phyloP scores from a whole-genome alignment of 1,140 invertebrate genomes.

The Drosophila mauritiana region DNA sequence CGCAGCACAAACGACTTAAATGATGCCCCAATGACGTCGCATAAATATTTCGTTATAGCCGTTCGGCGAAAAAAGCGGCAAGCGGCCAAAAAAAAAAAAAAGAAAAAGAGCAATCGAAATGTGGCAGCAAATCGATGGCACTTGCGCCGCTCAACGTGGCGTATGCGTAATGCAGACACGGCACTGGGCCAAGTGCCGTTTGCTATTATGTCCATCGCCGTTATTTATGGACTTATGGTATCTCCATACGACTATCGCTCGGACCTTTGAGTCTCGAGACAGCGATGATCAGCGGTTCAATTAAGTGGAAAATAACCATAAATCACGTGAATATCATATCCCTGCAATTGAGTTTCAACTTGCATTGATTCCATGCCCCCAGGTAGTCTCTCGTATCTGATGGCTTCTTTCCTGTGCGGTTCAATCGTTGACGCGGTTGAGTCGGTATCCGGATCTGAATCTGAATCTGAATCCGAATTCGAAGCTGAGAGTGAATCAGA shows the following conservation, averaged over 20 bases:
- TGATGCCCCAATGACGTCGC: slow-evolving; percentile 78
- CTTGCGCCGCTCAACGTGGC: slow-evolving; percentile 36
- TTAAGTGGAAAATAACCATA: slow-evolving; percentile 43
- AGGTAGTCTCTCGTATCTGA: slow-evolving; percentile 16
- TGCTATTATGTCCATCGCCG: slow-evolving; percentile 49
- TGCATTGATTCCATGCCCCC: slow-evolving; percentile 17
- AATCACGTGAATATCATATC: slow-evolving; percentile 41
- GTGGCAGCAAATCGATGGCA: slow-evolving; percentile 69
- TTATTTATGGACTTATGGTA: slow-evolving; percentile 44
- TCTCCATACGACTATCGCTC: slow-evolving; percentile 3
- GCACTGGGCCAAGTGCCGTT: slow-evolving; percentile 50
- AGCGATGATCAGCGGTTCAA: slow-evolving; percentile 32
- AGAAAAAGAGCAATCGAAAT: slow-evolving; percentile 42
- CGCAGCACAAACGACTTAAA: slow-evolving; percentile 62
- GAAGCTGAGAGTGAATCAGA: slow-evolving; percentile 24
- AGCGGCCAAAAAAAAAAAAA: too few relatives aligned
- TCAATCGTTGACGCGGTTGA: not conserved
- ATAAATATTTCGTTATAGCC: slow-evolving; percentile 76
- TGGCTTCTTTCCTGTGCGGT: slow-evolving; percentile 15
- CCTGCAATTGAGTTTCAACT: slow-evolving; percentile 25
- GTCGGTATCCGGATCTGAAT: slow-evolving; percentile 5
- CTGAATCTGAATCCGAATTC: slow-evolving; percentile 12
- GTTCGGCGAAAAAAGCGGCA: slow-evolving; percentile 14
- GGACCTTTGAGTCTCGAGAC: slow-evolving; percentile 5
- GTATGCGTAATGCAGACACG: slow-evolving; percentile 66